phyloP scores from a whole-genome alignment of 2,113 vertebrate species.

The Nothocercus julius region DNA sequence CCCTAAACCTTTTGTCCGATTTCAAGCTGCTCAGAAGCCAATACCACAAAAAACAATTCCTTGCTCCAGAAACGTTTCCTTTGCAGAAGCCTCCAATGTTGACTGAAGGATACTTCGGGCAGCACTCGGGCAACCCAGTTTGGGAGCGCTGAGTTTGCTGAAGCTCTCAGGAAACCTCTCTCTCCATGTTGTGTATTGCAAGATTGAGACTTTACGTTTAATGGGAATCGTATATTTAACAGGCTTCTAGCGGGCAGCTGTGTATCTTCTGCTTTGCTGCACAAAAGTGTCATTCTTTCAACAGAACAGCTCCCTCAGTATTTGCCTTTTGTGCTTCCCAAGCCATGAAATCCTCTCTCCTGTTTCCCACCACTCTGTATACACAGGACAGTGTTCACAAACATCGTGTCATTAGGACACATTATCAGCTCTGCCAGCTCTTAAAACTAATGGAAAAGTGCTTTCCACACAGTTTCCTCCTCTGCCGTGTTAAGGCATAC shows the following conservation, averaged over 20 bases:
- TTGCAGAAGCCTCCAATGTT: neutral
- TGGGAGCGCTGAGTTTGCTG: neutral
- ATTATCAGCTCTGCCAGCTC: neutral
- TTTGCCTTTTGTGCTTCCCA: slow-evolving; percentile 7
- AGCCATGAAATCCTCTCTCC: neutral
- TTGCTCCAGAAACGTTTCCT: neutral
- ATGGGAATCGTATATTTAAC: neutral
- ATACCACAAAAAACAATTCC: neutral
- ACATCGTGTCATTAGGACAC: fast-evolving
- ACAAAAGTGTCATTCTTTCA: slow-evolving; percentile 9
- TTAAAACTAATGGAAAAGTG: neutral
- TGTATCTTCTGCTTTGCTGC: slow-evolving; percentile 28
- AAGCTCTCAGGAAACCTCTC: neutral
- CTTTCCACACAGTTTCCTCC: neutral
- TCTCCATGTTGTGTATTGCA: fast-evolving
- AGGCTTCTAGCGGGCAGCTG: neutral
- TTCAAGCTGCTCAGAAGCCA: neutral
- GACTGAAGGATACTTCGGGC: neutral
- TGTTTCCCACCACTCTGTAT: neutral
- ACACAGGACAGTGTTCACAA: neutral
- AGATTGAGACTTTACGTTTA: neutral
- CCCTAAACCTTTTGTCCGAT: neutral
- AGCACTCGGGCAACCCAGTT: neutral
- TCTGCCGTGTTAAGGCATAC: neutral
- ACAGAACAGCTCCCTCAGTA: neutral